Conservation (phyloP, 2,113 vertebrate genomes). For the Corvus cornix region DNA sequence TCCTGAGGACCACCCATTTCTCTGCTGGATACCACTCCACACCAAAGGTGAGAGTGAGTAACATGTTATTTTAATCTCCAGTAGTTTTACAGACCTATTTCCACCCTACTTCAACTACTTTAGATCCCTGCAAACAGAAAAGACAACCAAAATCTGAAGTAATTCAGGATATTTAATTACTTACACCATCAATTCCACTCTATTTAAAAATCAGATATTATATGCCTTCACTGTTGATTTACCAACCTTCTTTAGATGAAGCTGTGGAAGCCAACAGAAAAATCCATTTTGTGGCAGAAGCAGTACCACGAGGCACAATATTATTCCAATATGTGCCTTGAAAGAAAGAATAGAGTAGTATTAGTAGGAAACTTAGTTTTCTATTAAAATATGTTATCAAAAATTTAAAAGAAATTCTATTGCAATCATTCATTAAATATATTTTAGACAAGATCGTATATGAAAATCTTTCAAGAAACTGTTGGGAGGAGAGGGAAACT, state of each 20-base stretch:
- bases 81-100: not conserved
- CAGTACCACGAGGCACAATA: slow-evolving; percentile 90
- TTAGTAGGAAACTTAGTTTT: not conserved
- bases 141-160: not conserved
- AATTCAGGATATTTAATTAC: not conserved
- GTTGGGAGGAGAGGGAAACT: not conserved
- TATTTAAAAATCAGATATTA: not conserved
- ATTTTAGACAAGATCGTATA: not conserved
- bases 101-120: not conserved
- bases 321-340: slow-evolving; percentile 92
- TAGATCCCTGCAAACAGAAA: not conserved
- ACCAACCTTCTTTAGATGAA: slow-evolving; percentile 84
- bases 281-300: slow-evolving; percentile 92
- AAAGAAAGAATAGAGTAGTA: not conserved
- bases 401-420: not conserved
- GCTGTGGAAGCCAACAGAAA: slow-evolving; percentile 87
- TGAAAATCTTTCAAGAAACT: not conserved
- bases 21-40: not conserved
- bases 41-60: not conserved
- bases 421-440: not conserved
- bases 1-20: not conserved
- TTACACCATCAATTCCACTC: not conserved
- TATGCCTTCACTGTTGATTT: not conserved
- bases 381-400: not conserved
- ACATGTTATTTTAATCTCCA: not conserved